Base-by-base conservation (phyloP, 2,797 vertebrate genomes). In the Mormyrus hasselquistii region DNA sequence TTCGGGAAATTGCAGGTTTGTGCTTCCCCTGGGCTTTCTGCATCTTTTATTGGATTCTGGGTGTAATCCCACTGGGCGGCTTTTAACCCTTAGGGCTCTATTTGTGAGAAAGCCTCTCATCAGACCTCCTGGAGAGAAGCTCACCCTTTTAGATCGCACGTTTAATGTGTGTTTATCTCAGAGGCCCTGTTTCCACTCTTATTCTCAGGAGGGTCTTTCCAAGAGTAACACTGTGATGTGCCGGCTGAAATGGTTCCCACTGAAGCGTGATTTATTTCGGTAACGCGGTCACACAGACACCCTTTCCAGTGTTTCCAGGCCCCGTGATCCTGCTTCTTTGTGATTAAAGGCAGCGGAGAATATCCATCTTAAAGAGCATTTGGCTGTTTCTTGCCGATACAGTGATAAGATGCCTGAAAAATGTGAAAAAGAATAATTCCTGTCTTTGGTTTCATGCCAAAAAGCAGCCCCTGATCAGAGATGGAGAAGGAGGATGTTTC, bases 1-100 rank as follows among this genome's bases (percentile, higher is more conserved):
- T 55, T 83, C 19, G 44, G 88, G 52, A 88, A 57, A 69, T 88
- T 59, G 52, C 22, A 22, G 14, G 88, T 47, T 88, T 47, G 4
- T 7, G 34, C 29, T 22, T 82, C 16, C 87, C 59, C 25, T 44
- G 38, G 55, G 86, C 4, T 29, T 38, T 5, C 65, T 59, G 47
- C 6, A 8, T 49, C 12, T 7, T 65, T 85, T 19, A 49, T 89
- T 65, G 55, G 55, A 50, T 85, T 52, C 41, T 12, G 53, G 8
- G 57, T 65, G 44, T 12, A 85, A 89, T 50, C 55, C 76, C 79
- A 55, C 16, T 34, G 14, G n/a, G 44, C n/a, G 34, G 12, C 12
- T 59, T 47, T 34, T 59, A 50, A 49, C 34, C 34, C 73, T 41
- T 85, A 47, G 22, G 41, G n/a, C 41, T 89, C 47, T 22, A 6